Base-by-base conservation (phyloP, 1,140 invertebrate species). In the Capitella teleta region DNA sequence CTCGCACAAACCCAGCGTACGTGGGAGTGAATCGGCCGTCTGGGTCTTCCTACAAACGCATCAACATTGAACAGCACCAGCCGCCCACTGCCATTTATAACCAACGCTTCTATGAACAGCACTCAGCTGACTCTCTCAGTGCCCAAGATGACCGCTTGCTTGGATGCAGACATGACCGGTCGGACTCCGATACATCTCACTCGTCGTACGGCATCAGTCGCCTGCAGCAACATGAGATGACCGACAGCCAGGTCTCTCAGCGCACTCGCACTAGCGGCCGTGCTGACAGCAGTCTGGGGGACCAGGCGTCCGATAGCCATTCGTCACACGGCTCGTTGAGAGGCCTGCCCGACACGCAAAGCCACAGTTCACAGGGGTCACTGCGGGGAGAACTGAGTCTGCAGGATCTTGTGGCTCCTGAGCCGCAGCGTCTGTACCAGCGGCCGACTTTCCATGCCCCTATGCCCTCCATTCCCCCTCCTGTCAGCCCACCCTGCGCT, bases 291-390 rank as follows among this genome's bases (percentile, higher is more conserved):
- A 55, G 5, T 62, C 60, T 34, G 56, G 60, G 34, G 56, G 67
- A 74, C 5, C 76, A 78, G 32, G 72, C 76, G 46, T 77, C 77
- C 21, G 67, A 66, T 53, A 70, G 63, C 51, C 67, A 67, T 55
- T 71, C 69, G 24, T 73, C 69, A 16, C 70, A 73, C 47, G 65
- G 69, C 23, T 75, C 71, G 2, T 42, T 72, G 56, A 61, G 68
- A 57, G 65, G 69, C 53, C 51, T 64, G 61, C 57, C 70, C 51
- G 58, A 70, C 58, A n/a, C n/a, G n/a, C n/a, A n/a, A n/a, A 58
- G 58, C 28, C 66, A 67, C 48, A 64, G 64, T 12, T 67, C 65
- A 3, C 61, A 64, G 32, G 62, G 66, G 12, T 70, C 67, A 2
- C 48, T 56, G 32, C 54, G 58, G 43, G 59, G 58, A n/a, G 50